phyloP scores from a whole-genome alignment of 2,888 invertebrate species.

The Drosophila glabriapex region DNA sequence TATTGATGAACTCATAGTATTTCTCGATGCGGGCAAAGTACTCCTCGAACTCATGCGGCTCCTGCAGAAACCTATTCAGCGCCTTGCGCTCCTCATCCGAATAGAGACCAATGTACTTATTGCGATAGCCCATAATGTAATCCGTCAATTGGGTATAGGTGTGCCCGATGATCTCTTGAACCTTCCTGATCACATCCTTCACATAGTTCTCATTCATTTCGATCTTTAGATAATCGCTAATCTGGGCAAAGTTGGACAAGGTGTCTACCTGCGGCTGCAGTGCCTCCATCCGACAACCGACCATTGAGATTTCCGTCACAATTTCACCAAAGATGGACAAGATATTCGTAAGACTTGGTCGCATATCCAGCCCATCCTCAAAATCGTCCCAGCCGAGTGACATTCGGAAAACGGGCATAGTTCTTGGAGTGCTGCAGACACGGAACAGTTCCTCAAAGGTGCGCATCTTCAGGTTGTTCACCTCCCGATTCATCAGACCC shows the following conservation, averaged over 20 bases:
- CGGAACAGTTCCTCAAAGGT: constrained; percentile 89
- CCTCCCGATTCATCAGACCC: constrained; percentile 87
- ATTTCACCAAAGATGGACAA: constrained; percentile 87
- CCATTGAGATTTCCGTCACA: constrained; percentile 87
- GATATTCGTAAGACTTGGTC: constrained; percentile 88
- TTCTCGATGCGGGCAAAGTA: constrained; percentile 88
- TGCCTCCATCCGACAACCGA: constrained; percentile 88
- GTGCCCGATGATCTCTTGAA: constrained; percentile 86
- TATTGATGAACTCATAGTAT: constrained; percentile 88
- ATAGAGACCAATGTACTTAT: constrained; percentile 87
- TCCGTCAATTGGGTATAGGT: constrained; percentile 87
- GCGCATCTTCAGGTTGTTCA: constrained; percentile 89
- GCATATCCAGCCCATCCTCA: constrained; percentile 85
- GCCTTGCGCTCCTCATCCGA: constrained; percentile 86
- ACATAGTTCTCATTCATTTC: constrained; percentile 87
- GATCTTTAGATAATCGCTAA: constrained; percentile 87
- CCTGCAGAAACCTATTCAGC: constrained; percentile 86
- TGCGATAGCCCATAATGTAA: constrained; percentile 87
- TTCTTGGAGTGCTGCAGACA: constrained; percentile 86
- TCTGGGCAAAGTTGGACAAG: constrained; percentile 48
- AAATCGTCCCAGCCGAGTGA: constrained; percentile 81
- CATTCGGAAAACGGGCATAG: constrained; percentile 88
- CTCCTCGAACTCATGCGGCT: constrained; percentile 87
- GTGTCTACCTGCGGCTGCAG: constrained; percentile 86
- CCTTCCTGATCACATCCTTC: constrained; percentile 86